Base-by-base conservation (phyloP, 1,140 invertebrate genomes). In the Apis dorsata region DNA sequence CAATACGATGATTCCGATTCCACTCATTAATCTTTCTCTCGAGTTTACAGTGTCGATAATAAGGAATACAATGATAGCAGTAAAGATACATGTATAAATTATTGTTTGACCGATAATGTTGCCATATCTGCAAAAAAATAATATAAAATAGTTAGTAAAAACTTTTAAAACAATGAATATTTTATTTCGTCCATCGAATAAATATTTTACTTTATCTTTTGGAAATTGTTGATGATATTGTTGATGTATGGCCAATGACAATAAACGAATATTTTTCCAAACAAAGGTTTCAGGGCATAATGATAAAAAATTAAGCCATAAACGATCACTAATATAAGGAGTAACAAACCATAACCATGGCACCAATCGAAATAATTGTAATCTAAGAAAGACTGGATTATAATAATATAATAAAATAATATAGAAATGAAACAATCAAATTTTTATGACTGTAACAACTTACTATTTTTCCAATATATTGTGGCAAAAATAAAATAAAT, bases 311-410 rank as follows among this genome's bases (percentile, higher is more conserved):
- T 70, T 24, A 94, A 94, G 79, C 95, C 93, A 86, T 97, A 96
- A 34, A 95, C 91, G 53, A 97, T 93, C 34, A 91, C 89, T 1
- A 96, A 93, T 0, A 98, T 87, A 17, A 97, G 94, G 15, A 97
- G 91, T 1, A 98, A 92, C 90, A 97, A 95, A 68, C 97, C 97
- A 87, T 97, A 96, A 2, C 97, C 97, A 75, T 95, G 85, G 87
- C 97, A 97, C 86, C 95, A 96, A 78, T 93, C 87, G 2, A 91
- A 86, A 9, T 34, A 15, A 0, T 68, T 8, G 70, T 83, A 88
- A 73, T 90, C 72, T 73, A 55, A 60, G 21, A 59, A 60, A 69
- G 76, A 19, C 5, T 21, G 21, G 0, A 7, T 73, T 62, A 44
- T 44, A 44, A 44, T 44, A 44, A 44, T 44, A 4, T 44, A 51